Conservation (phyloP, 2,113 vertebrate species). For the Epinephelus moara region DNA sequence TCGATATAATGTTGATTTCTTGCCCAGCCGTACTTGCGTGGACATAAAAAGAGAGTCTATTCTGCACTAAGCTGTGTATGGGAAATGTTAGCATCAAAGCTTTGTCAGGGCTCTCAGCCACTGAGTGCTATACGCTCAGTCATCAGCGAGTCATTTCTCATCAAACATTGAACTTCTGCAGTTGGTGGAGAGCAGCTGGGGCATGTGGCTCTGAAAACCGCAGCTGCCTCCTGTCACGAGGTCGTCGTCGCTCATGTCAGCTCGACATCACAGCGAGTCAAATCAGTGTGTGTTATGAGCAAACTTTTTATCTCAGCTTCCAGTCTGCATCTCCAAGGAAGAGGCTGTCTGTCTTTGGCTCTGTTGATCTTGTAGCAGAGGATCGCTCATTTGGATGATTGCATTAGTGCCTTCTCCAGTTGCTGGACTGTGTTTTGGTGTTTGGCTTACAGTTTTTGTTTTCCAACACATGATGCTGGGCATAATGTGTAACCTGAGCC, state of each 20-base stretch:
- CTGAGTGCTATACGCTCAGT: neutral
- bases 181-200: slow-evolving; percentile 1
- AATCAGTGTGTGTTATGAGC: neutral
- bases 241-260: slow-evolving; percentile 9
- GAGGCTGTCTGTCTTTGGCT: slow-evolving; percentile 12
- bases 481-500: neutral
- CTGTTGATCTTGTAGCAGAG: slow-evolving; percentile 8
- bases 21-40: no score
- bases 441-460: neutral
- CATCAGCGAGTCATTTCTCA: slow-evolving; percentile 1
- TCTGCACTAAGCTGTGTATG: neutral
- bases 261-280: neutral
- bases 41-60: neutral
- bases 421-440: neutral
- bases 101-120: neutral
- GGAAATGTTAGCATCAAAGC: neutral
- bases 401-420: neutral
- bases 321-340: neutral
- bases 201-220: slow-evolving; percentile 1
- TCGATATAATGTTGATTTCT: no score
- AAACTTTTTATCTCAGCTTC: neutral
- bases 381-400: slow-evolving; percentile 7
- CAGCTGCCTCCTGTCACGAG: slow-evolving; percentile 8
- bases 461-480: neutral
- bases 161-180: slow-evolving; percentile 13